Evolutionary conservation across 2,113 vertebrate genomes (phyloP), one percentile per base, ranked within the genome.

Genomic region (Dicentrarchus labrax): DNA sequence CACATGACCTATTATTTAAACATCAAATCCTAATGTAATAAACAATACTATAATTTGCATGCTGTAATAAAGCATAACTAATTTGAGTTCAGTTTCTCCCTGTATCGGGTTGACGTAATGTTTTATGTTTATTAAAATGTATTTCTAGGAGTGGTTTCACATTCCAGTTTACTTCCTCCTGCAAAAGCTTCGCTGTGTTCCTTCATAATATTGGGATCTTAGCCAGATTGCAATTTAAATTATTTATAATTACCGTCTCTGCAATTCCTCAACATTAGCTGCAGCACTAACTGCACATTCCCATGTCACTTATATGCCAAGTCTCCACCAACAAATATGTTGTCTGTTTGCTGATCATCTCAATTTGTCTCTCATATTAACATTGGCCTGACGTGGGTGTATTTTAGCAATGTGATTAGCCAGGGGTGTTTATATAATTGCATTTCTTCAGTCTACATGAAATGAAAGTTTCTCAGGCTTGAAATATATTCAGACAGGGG

Each of bases 351-450:
- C 54, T 19, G 71, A 88, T 91, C 62, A 80, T 86, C 81, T 92
- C 79, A 76, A 81, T 88, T 84, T 84, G 69, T 84, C 78, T 79
- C 51, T 64, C 62, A 43, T 83, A 89, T 85, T 80, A 87, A 61
- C 79, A 74, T 78, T 24, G 17, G 64, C 78, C 74, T 74, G 69
- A 83, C n/a, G 53, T 76, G 74, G 84, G 85, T 87, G 80, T 80
- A 68, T 84, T 87, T 88, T 75, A 76, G 82, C 79, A 51, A 85
- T 61, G 73, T 77, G 86, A 92, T 90, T 89, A 91, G 81, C 89
- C 76, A 78, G 77, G 57, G 79, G 71, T 87, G 84, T 86, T 90
- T 76, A 77, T 90, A 68, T 91, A 87, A 87, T 93, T 90, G 80
- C 73, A 41, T 86, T 90, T 88, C 68, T 81, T 24, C 67, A 82